Base-by-base conservation (phyloP, 2,797 vertebrate species). In the Gymnothorax javanicus region DNA sequence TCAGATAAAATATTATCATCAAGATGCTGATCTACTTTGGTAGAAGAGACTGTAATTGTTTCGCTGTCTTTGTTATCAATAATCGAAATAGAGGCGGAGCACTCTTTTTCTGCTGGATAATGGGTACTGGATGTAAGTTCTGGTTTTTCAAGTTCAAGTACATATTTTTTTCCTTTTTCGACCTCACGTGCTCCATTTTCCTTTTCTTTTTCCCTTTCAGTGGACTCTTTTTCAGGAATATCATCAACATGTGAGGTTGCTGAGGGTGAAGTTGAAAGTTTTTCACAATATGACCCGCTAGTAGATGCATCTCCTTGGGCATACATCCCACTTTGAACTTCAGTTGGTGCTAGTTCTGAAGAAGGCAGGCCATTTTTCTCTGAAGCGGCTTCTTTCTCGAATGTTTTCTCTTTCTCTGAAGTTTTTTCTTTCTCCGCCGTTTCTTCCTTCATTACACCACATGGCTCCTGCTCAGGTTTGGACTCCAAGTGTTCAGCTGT, bases 1-100 rank as follows among this genome's bases (percentile, higher is more conserved):
- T 94, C 96, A 73, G 93, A 95, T 56, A 96, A 89, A 69, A 95
- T 93, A 83, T 96, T 97, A 69, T 96, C 91, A 85, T 97, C 95
- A 33, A 94, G 87, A 85, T 86, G 89, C 33, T 88, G 90, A 59
- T 90, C 91, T 82, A 84, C 90, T 17, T 92, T 90, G 12, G 85
- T 85, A 2, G 75, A 89, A n/a, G 91, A 83, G 2, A 88, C 59
- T 56, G 92, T 87, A 71, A 88, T 88, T 20, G 90, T 88, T 7
- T 71, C 91, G 23, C 90, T 85, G 67, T 91, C 91, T 50, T 90
- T 89, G 8, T 83, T 81, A 33, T 82, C 77, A 56, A 25, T 83
- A 77, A n/a, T 88, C 92, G 15, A 71, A 43, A 58, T 86, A 62
- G 90, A 83, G 87, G 92, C 87, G 90, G 89, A 90, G 82, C 92